Conservation (phyloP, 2,797 vertebrate genomes). For the Tachyglossus aculeatus region DNA sequence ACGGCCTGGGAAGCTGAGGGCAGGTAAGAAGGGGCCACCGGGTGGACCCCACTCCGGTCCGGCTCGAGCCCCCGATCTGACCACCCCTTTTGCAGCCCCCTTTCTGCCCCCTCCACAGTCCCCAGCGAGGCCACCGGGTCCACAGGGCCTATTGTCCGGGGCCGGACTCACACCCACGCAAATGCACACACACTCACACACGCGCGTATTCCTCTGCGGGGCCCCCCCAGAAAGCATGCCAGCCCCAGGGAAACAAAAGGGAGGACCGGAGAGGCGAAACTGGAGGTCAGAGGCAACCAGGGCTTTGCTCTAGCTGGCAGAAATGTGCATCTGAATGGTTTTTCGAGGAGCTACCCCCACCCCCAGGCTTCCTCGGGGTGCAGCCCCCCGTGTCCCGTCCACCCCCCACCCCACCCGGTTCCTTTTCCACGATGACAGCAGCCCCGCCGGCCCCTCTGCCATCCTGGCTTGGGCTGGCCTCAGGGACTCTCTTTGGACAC, state of each 20-base stretch:
- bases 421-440: neutral
- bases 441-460: conserved; percentile 36
- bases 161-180: neutral
- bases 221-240: conserved; percentile 38
- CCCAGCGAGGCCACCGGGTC: too few relatives aligned
- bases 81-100: too few relatives aligned
- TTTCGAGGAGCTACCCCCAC: conserved; percentile 9
- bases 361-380: too few relatives aligned
- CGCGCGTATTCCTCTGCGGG: conserved; percentile 1
- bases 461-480: too few relatives aligned
- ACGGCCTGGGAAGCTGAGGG: conserved; percentile 55
- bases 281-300: conserved; percentile 9
- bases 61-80: too few relatives aligned
- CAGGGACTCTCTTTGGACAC: too few relatives aligned
- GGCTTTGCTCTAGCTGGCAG: conserved; percentile 45
- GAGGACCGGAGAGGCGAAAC: conserved; percentile 36
- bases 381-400: neutral
- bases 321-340: conserved; percentile 39
- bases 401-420: neutral
- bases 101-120: too few relatives aligned
- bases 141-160: too few relatives aligned
- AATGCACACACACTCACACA: neutral
- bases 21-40: conserved; percentile 65
- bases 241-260: conserved; percentile 49
- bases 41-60: neutral